Base-by-base conservation (phyloP, 2,113 vertebrate genomes). In the Podocnemis expansa region DNA sequence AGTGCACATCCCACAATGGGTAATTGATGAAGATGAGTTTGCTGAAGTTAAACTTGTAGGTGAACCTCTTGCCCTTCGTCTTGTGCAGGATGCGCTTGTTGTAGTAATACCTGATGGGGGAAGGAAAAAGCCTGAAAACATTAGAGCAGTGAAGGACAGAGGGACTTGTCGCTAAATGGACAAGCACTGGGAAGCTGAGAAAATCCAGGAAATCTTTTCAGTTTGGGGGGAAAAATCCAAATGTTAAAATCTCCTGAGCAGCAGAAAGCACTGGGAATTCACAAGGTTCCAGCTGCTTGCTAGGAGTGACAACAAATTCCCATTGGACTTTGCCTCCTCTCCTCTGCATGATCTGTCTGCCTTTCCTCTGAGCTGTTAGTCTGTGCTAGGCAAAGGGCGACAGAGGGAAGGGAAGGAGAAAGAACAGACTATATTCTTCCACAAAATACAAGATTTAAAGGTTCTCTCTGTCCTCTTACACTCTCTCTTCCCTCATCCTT, bases 21-120 rank as follows among this genome's bases (percentile, higher is more conserved):
- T 97, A 98, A 89, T 97, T 98, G 93, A 99, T 95, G 25, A 99
- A 91, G 76, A 98, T 91, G 91, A 99, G 97, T 96, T 98, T 98
- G 97, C 97, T 99, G 97, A 99, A 98, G 98, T 99, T 99, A 98
- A 99, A 99, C 95, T 98, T 99, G 97, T 99, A 99, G 52, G 99
- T 99, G 97, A 99, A 99, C 52, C 98, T 96, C 88, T 99, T 99
- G 84, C 99, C 99, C 97, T 99, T 99, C 96, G 98, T 99, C 97
- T 99, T 99, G 97, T 98, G 98, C 93, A 99, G 98, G 92, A 99
- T 99, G 55, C 96, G 98, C 93, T 99, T 99, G 87, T 98, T 98
- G 98, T 99, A 99, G 97, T 99, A 99, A 91, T 99, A 99, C 86
- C 99, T 99, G 87, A 55, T 60, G 34, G 1, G 1, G 11, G 2